These are phyloP conservation scores for Tetramorium simillimum DNA, from an alignment of 1,140 invertebrate species.

Conservation along the genomic window DNA sequence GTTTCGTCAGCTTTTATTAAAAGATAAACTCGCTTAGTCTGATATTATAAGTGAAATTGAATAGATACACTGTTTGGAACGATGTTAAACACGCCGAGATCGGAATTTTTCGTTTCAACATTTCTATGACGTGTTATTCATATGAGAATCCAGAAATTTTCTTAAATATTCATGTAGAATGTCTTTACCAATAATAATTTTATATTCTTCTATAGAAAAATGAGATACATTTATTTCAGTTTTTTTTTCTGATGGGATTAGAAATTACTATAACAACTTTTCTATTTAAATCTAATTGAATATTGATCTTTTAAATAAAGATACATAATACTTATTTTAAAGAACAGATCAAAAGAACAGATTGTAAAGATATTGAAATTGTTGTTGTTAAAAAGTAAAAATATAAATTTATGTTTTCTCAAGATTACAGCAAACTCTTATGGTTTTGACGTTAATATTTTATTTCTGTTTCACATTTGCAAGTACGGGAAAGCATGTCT, in stretches of 20 bases:
- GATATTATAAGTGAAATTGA: neutral
- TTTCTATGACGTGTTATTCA: neutral
- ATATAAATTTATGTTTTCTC: neutral
- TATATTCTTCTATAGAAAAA: neutral
- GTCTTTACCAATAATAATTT: neutral
- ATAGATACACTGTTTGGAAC: no score
- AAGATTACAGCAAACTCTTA: neutral
- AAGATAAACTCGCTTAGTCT: neutral
- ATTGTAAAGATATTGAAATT: neutral
- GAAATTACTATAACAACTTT: neutral
- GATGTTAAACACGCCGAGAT: neutral
- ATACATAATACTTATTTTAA: neutral
- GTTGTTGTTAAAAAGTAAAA: neutral
- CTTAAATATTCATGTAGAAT: neutral
- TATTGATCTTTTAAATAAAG: neutral
- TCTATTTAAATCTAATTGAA: neutral
- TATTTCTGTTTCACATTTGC: neutral
- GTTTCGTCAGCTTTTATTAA: conserved; percentile 19
- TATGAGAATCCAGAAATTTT: neutral
- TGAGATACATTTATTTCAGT: neutral
- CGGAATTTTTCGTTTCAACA: neutral
- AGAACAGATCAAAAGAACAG: neutral
- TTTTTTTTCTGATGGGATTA: neutral
- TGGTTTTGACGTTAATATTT: neutral
- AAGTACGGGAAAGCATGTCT: neutral